phyloP scores from a whole-genome alignment of 2,113 vertebrate species.

The Pseudopipra pipra region DNA sequence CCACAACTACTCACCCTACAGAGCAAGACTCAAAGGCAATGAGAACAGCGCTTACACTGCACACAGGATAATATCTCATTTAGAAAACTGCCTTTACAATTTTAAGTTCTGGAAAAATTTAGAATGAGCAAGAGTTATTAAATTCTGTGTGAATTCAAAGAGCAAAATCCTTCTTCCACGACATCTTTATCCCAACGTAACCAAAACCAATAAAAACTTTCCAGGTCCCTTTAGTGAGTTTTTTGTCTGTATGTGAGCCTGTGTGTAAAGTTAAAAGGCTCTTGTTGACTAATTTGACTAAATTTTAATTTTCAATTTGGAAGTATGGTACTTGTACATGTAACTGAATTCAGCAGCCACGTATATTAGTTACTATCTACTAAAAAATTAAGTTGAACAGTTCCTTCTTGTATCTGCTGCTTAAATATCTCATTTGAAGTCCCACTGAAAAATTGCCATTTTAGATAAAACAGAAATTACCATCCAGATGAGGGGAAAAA shows the following conservation, averaged over 20 bases:
- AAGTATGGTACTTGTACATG: not conserved
- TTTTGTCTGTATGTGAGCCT: not conserved
- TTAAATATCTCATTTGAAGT: not conserved
- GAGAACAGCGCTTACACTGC: accelerated
- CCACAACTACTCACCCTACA: not conserved
- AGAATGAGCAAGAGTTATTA: not conserved
- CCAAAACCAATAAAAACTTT: not conserved
- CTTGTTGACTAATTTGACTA: not conserved
- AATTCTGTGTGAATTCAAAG: not conserved
- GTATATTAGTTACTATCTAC: not conserved
- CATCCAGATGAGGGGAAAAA: not conserved
- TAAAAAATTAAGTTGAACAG: not conserved
- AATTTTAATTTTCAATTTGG: not conserved
- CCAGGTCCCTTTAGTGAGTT: not conserved
- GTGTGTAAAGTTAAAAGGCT: not conserved
- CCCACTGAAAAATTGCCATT: not conserved
- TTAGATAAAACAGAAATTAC: not conserved
- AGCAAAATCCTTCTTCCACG: not conserved
- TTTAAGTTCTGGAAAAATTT: not conserved
- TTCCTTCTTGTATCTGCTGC: not conserved
- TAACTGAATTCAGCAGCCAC: not conserved
- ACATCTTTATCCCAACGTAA: not conserved
- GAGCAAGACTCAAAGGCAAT: not conserved
- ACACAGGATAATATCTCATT: not conserved
- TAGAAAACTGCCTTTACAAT: not conserved